Conservation (phyloP, 1,140 invertebrate species). For the Ctenoplectra terminalis region DNA sequence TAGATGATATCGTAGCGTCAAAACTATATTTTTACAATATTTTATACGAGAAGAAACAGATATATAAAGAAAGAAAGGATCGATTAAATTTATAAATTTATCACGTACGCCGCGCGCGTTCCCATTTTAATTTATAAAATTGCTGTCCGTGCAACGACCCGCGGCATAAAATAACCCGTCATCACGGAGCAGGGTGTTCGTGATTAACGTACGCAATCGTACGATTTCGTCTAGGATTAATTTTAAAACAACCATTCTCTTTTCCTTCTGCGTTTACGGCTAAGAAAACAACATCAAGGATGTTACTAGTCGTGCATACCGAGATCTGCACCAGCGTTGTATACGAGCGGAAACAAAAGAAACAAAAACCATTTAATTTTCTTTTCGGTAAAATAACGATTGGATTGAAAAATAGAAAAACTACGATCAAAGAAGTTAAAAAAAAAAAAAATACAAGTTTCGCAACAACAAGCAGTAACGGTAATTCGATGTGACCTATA, state of each 20-base stretch:
- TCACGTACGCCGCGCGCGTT: not conserved
- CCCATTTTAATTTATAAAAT: conserved; percentile 25
- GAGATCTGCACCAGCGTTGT: too few relatives aligned
- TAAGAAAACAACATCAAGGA: not conserved
- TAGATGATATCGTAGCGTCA: too few relatives aligned
- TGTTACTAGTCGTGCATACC: not conserved
- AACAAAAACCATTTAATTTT: too few relatives aligned
- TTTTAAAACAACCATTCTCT: conserved; percentile 16
- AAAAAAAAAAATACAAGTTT: too few relatives aligned
- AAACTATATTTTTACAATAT: too few relatives aligned
- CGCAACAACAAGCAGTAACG: too few relatives aligned
- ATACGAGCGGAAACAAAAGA: not conserved
- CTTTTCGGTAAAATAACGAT: too few relatives aligned
- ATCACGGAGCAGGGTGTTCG: not conserved
- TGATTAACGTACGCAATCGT: conserved; percentile 15
- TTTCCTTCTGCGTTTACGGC: not conserved
- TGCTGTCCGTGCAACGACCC: conserved; percentile 24
- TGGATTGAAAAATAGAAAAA: too few relatives aligned
- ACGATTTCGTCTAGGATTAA: not conserved
- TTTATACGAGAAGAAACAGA: too few relatives aligned
- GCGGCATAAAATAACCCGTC: not conserved
- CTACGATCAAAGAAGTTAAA: too few relatives aligned
- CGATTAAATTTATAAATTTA: not conserved
- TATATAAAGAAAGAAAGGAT: too few relatives aligned
- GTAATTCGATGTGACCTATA: too few relatives aligned